phyloP scores from a whole-genome alignment of 2,888 invertebrate genomes.

The Dryomyza anilis region DNA sequence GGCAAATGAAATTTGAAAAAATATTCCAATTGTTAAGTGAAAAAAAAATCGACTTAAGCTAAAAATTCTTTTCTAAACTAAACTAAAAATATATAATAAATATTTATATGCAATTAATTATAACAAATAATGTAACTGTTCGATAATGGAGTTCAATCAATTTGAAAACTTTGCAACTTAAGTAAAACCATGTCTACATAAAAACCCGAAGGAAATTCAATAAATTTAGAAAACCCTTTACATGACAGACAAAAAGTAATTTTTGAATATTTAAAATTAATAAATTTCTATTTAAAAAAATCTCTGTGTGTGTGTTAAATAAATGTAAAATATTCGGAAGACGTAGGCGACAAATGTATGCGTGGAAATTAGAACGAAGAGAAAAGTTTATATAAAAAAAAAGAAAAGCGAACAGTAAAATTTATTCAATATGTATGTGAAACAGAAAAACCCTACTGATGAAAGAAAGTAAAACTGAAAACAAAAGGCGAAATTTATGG shows the following conservation, averaged over 20 bases:
- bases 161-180: slow-evolving; percentile 7
- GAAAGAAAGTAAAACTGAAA: background rate
- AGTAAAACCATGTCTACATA: slow-evolving; percentile 14
- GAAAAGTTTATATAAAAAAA: slow-evolving; percentile 16
- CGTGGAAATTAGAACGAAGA: background rate
- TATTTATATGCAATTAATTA: slow-evolving; percentile 10
- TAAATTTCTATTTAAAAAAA: slow-evolving; percentile 1
- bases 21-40: slow-evolving; percentile 14
- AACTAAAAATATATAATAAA: background rate
- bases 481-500: slow-evolving; percentile 26
- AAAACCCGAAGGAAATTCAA: background rate
- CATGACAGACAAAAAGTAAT: slow-evolving; percentile 7
- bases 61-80: background rate
- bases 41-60: background rate
- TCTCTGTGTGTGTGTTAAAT: slow-evolving; percentile 2
- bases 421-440: no score
- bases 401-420: background rate
- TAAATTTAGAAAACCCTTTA: background rate
- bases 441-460: no score
- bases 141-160: slow-evolving; percentile 2
- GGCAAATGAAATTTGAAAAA: no score
- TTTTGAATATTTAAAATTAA: slow-evolving; percentile 6
- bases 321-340: background rate
- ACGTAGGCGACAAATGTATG: background rate
- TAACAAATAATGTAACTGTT: background rate